phyloP scores from a whole-genome alignment of 2,797 vertebrate species.

The Pyrocephalus nanus region DNA sequence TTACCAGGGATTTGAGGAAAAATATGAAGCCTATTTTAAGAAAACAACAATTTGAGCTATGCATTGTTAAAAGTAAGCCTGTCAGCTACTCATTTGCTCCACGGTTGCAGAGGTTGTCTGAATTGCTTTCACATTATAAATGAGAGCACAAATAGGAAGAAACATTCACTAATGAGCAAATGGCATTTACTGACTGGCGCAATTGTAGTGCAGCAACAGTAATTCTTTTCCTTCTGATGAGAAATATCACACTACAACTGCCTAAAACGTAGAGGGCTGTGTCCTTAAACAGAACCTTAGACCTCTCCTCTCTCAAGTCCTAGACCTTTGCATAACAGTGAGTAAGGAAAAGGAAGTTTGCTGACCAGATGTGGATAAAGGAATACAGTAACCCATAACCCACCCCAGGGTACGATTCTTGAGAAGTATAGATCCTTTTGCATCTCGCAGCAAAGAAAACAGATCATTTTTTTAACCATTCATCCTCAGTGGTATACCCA shows the following conservation, averaged over 20 bases:
- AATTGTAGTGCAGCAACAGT: not conserved
- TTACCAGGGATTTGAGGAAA: constrained; percentile 61
- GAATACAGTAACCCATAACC: not conserved
- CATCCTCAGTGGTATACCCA: not conserved
- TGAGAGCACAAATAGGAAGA: not conserved
- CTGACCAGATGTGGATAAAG: not conserved
- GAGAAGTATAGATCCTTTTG: not conserved
- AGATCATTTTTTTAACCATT: not conserved
- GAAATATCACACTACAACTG: not conserved
- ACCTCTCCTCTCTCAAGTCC: not conserved
- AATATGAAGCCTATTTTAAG: constrained; percentile 34
- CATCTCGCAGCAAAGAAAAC: not conserved
- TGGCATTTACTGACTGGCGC: not conserved
- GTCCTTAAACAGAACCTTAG: not conserved
- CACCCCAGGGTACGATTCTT: not conserved
- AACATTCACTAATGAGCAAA: constrained; percentile 47
- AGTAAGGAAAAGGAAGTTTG: not conserved
- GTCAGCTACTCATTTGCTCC: constrained; percentile 31
- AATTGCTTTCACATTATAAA: constrained; percentile 28
- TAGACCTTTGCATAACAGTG: not conserved
- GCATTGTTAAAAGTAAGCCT: constrained; percentile 57
- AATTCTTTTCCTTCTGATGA: not conserved
- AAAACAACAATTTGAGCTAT: constrained; percentile 36
- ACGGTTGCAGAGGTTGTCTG: not conserved
- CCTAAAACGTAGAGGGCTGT: not conserved